These are phyloP conservation scores for Microchirus variegatus DNA, from an alignment of 2,797 vertebrate genomes.

Conservation along the genomic window DNA sequence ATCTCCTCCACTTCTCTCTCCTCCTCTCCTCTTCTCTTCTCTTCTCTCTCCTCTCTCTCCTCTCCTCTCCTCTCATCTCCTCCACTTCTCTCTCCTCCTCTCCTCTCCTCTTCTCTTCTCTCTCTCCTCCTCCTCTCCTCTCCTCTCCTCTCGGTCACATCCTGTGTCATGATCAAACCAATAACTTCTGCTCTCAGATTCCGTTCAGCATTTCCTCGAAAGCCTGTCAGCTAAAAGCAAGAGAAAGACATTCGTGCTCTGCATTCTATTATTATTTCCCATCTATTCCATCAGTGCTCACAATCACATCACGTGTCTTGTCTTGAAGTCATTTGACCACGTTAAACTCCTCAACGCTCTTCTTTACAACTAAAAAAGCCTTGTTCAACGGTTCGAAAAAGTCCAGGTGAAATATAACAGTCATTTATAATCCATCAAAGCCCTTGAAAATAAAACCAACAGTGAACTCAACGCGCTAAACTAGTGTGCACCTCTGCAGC, in stretches of 20 bases:
- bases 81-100: no score
- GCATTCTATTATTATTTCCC: conserved; percentile 47
- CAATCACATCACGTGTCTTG: conserved; percentile 42
- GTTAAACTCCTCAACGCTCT: conserved; percentile 14
- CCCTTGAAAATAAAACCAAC: neutral
- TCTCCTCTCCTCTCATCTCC: neutral
- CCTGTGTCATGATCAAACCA: conserved; percentile 51
- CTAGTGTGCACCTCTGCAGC: neutral
- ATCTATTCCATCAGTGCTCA: conserved; percentile 47
- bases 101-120: neutral
- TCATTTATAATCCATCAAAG: conserved; percentile 13
- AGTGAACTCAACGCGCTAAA: neutral
- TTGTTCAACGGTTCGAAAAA: no score
- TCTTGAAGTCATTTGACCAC: conserved; percentile 30
- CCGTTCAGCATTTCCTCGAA: conserved; percentile 44
- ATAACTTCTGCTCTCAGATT: conserved; percentile 49
- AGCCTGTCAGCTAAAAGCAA: conserved; percentile 27
- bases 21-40: no score
- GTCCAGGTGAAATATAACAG: conserved; percentile 35
- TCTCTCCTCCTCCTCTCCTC: neutral
- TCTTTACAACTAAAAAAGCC: conserved; percentile 3
- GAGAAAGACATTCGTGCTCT: conserved; percentile 30
- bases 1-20: no score
- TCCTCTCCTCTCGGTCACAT: conserved; percentile 40
- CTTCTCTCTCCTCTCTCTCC: no score